Conservation (phyloP, 2,113 vertebrate species). For the Ceyx melanurus region DNA sequence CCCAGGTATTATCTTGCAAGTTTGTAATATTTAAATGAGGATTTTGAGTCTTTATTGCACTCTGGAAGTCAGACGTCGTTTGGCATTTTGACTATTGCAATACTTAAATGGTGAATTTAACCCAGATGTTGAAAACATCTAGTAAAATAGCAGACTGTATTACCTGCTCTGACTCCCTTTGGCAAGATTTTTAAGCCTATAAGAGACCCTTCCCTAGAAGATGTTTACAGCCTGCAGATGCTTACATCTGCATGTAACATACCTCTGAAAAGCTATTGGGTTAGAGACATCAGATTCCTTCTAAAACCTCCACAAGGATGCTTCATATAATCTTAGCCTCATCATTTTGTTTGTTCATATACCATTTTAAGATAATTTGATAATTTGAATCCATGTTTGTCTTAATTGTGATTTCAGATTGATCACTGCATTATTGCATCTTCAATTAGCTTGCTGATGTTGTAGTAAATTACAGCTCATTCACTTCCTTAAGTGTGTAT, state of each 20-base stretch:
- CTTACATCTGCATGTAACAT: neutral
- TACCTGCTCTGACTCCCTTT: neutral
- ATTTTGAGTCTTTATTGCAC: neutral
- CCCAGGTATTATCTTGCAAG: neutral
- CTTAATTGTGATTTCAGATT: constrained; percentile 35
- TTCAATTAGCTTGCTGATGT: constrained; percentile 30
- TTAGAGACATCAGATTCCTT: neutral
- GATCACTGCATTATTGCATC: constrained; percentile 41
- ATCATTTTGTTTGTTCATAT: constrained; percentile 12
- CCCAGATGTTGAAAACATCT: neutral
- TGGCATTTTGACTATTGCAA: neutral
- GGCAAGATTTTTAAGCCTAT: neutral
- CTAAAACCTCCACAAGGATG: neutral
- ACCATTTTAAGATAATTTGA: constrained; percentile 3
- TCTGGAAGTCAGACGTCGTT: neutral
- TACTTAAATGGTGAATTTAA: neutral
- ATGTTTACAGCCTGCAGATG: neutral
- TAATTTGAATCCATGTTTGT: neutral
- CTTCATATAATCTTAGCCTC: neutral
- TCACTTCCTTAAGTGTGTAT: neutral
- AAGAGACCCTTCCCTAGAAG: neutral
- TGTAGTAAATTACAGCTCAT: constrained; percentile 21
- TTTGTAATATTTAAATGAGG: neutral
- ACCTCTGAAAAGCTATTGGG: neutral
- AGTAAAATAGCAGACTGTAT: neutral